Evolutionary conservation across 2,888 invertebrate genomes (phyloP).

Genomic region (Eulithis testata): DNA sequence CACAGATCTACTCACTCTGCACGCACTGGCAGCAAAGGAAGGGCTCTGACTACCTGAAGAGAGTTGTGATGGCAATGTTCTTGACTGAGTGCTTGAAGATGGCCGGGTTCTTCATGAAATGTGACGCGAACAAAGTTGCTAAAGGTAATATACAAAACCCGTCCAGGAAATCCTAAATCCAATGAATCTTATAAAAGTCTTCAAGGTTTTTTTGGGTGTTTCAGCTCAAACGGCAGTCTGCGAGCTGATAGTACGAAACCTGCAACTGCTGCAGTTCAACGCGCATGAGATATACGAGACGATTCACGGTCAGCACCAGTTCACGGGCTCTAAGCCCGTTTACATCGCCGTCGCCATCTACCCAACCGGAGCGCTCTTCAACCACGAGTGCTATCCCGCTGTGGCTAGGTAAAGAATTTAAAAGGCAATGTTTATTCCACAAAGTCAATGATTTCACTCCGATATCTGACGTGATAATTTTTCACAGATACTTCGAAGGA

Average conservation of each 20-base stretch:
- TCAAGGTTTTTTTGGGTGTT: slow-evolving; percentile 23
- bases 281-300: slow-evolving; percentile 93
- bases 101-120: slow-evolving; percentile 85
- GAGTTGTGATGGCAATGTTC: slow-evolving; percentile 91
- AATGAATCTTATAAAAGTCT: background rate
- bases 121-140: slow-evolving; percentile 53
- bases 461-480: background rate
- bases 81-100: slow-evolving; percentile 89
- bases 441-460: too few relatives aligned
- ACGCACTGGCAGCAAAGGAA: slow-evolving; percentile 86
- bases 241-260: slow-evolving; percentile 87
- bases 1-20: slow-evolving; percentile 86
- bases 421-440: too few relatives aligned
- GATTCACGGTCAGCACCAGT: slow-evolving; percentile 78
- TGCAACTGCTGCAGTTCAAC: slow-evolving; percentile 93
- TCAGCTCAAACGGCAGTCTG: slow-evolving; percentile 77
- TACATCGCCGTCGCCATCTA: slow-evolving; percentile 90
- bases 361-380: slow-evolving; percentile 90
- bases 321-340: slow-evolving; percentile 79
- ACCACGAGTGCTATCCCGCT: slow-evolving; percentile 93
- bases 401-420: slow-evolving; percentile 86
- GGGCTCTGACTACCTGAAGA: slow-evolving; percentile 88
- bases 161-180: too few relatives aligned
- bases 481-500: slow-evolving; percentile 89
- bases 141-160: slow-evolving; percentile 52